Conservation (phyloP, 2,797 vertebrate genomes). For the Siniperca scherzeri region DNA sequence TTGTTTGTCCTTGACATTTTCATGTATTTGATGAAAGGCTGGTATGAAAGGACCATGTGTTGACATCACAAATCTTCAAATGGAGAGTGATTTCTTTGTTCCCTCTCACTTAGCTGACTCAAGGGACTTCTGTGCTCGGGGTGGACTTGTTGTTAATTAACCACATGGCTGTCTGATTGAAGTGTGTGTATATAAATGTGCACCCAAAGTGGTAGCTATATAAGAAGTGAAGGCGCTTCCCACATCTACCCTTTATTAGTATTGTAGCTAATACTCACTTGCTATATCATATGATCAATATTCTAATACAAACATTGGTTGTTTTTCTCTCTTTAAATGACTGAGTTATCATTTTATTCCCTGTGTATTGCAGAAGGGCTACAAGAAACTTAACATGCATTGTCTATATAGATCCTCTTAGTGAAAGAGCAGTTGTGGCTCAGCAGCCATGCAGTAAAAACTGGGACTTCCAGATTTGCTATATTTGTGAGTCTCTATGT, state of each 20-base stretch:
- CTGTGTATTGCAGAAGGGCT: conserved; percentile 1
- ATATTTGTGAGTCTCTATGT: neutral
- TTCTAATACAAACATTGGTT: conserved; percentile 11
- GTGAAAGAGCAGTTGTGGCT: conserved; percentile 22
- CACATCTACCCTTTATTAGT: conserved; percentile 46
- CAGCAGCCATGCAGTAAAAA: conserved; percentile 13
- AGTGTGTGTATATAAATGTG: conserved; percentile 43
- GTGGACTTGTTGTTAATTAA: conserved; percentile 76
- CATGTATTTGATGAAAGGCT: conserved; percentile 73
- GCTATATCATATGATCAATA: conserved; percentile 7
- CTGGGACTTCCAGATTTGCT: conserved; percentile 12
- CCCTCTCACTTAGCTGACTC: conserved; percentile 55
- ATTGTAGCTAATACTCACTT: conserved; percentile 10
- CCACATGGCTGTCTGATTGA: conserved; percentile 60
- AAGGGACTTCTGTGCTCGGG: conserved; percentile 56
- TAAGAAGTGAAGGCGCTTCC: conserved; percentile 23
- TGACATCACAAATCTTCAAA: conserved; percentile 75
- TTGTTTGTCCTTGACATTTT: conserved; percentile 78
- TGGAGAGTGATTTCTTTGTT: conserved; percentile 71
- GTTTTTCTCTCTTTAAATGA: conserved; percentile 25
- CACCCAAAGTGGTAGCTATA: conserved; percentile 46
- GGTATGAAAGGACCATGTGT: conserved; percentile 69
- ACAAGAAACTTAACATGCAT: conserved; percentile 6
- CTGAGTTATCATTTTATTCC: neutral
- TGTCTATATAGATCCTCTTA: conserved; percentile 13